Percentiles rank a stretch among this genome's conserved stretches.
phyloP scores from a whole-genome alignment of 2,797 vertebrate species.

The Sandelia bainsii region DNA sequence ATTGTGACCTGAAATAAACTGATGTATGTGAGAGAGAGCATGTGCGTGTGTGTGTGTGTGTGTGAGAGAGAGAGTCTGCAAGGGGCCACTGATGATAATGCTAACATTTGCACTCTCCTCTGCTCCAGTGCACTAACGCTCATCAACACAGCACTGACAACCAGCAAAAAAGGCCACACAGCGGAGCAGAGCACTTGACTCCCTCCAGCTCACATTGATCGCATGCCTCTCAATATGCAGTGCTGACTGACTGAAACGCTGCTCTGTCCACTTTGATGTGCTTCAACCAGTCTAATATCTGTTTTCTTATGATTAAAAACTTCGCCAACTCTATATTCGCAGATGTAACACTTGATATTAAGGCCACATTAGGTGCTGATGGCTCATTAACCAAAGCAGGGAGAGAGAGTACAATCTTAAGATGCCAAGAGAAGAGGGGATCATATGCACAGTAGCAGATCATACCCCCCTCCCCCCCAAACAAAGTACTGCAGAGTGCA shows the following conservation, averaged over 20 bases:
- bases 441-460: conserved; percentile 69
- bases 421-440: conserved; percentile 61
- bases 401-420: conserved; percentile 61
- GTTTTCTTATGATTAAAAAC: conserved; percentile 6
- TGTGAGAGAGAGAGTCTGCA: neutral
- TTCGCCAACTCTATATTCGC: conserved; percentile 1
- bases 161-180: conserved; percentile 51
- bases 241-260: conserved; percentile 36
- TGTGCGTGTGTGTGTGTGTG: neutral
- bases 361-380: conserved; percentile 76
- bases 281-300: conserved; percentile 20
- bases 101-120: conserved; percentile 64
- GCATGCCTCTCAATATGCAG: conserved; percentile 35
- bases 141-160: conserved; percentile 38
- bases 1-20: conserved; percentile 42
- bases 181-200: conserved; percentile 50
- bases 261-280: conserved; percentile 20
- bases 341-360: conserved; percentile 54
- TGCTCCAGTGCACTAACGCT: conserved; percentile 53
- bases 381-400: conserved; percentile 50
- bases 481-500: conserved; percentile 79
- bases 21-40: conserved; percentile 1
- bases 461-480: conserved; percentile 63
- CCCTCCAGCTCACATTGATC: conserved; percentile 51
- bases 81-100: conserved; percentile 45